Evolutionary conservation across 2,113 vertebrate species (phyloP), one percentile per base, ranked within the genome.

Genomic region (Pterophyllum scalare): DNA sequence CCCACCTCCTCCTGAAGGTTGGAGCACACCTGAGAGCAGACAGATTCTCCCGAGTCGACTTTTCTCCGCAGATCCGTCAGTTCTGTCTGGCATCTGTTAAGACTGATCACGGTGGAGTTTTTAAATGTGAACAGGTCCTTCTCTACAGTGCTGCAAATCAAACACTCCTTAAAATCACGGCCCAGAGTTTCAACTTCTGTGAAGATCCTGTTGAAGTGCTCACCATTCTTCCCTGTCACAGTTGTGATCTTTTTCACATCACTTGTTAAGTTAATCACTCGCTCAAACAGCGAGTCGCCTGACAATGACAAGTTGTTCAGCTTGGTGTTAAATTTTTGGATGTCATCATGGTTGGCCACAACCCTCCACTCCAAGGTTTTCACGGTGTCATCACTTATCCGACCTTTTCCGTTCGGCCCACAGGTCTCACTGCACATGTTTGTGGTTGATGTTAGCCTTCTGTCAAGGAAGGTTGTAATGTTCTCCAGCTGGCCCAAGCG

Each of bases 1-100:
- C 96, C 96, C 19, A 97, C 95, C 52, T 97, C 97, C 78, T 95
- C 96, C 28, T 95, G 94, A 28, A 97, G 94, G 28, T 95, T 91
- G 2, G 96, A 94, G n/a, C 98, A 98, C 26, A 96, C 90, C 65
- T 91, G 94, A 5, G 96, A 94, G 59, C 97, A 98, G 64, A 80
- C 81, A 0, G 92, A 91, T 59, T 96, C 95, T 4, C 92, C 95
- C 3, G 94, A 94, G 77, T 95, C 92, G 0, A 97, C 85, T 75
- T 93, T 93, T 2, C 62, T 81, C 0, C 82, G 79, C 59, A 95
- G 60, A 2, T 87, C 89, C 0, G 40, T 83, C 31, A 97, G 62
- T 15, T 94, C 94, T 0, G 60, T 82, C 82, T 96, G 96, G 87
- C 97, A 93, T 9, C 72, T 93, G 61, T 87, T 78, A 7, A 98